Conservation (phyloP, 2,113 vertebrate genomes). For the Platichthys flesus region DNA sequence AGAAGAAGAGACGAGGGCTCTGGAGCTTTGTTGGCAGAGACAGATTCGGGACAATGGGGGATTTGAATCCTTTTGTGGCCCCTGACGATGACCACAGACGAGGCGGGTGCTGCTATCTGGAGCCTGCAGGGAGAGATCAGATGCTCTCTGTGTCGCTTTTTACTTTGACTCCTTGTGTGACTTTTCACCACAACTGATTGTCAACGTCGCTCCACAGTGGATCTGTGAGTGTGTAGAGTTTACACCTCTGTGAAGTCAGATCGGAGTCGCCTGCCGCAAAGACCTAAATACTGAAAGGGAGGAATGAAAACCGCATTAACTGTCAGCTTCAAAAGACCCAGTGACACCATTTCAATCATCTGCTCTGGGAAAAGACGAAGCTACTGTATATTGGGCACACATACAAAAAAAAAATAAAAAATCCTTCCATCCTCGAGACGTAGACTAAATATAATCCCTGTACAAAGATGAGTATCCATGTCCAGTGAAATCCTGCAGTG, state of each 20-base stretch:
- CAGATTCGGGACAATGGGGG: slow-evolving; percentile 68
- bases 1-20: slow-evolving; percentile 28
- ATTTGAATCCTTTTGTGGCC: slow-evolving; percentile 61
- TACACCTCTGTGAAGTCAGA: slow-evolving; percentile 27
- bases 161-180: background rate
- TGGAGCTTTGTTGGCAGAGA: slow-evolving; percentile 59
- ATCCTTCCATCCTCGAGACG: background rate
- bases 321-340: slow-evolving; percentile 1
- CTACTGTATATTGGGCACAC: background rate
- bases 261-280: slow-evolving; percentile 1
- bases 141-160: slow-evolving; percentile 31
- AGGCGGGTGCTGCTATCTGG: slow-evolving; percentile 36
- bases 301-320: background rate
- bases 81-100: slow-evolving; percentile 63
- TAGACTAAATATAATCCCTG: background rate
- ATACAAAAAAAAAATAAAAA: background rate
- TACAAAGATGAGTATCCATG: slow-evolving; percentile 1
- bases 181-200: slow-evolving; percentile 16
- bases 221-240: slow-evolving; percentile 20
- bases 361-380: background rate
- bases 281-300: background rate
- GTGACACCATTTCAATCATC: slow-evolving; percentile 39
- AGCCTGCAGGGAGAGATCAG: slow-evolving; percentile 29
- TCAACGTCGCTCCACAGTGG: slow-evolving; percentile 11
- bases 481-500: background rate